Evolutionary conservation across 2,113 vertebrate species (phyloP), one percentile per base, ranked within the genome.

Genomic region (Oostethus manadensis): DNA sequence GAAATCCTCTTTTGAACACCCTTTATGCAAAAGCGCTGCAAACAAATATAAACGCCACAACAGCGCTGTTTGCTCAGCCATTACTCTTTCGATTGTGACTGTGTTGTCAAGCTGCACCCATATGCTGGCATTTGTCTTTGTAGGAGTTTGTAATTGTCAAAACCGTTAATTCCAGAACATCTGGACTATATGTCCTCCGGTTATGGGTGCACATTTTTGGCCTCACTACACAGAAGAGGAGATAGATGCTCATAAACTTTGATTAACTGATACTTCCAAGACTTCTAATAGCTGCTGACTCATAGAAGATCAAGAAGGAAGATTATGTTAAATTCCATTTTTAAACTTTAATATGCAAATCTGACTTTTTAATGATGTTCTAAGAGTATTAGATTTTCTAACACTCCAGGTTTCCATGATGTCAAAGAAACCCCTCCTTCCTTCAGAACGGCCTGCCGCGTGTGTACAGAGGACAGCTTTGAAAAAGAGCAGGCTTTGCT

Each of bases 151-250:
- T 85, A 83, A 88, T 87, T 77, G 71, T 80, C 40, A 70, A 77
- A 82, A 62, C 72, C 61, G 84, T 86, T 86, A 81, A 74, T 86
- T 79, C 68, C 29, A 55, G 70, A 74, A 81, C 80, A 82, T 82
- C 83, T 84, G 78, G 84, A 72, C 68, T 60, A 54, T 78, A 82
- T 79, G 82, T 60, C 79, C 81, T 72, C 73, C 74, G 78, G 74
- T 33, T 7, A 33, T 1, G 7, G 29, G 3, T 1, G 29, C 29
- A 33, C 86, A 85, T 53, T 84, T 84, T 85, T 91, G 89, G 87
- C 86, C 56, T 62, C 68, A 66, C 87, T 81, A 88, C 89, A 91
- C 63, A 86, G 73, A 54, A 74, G 56, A 76, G 65, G 20, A 86
- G 87, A 88, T 88, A 87, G 81, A 51, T 0, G 72, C 80, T 75